Base-by-base conservation (phyloP, 2,888 invertebrate genomes). In the Gymnosoma rotundatum region DNA sequence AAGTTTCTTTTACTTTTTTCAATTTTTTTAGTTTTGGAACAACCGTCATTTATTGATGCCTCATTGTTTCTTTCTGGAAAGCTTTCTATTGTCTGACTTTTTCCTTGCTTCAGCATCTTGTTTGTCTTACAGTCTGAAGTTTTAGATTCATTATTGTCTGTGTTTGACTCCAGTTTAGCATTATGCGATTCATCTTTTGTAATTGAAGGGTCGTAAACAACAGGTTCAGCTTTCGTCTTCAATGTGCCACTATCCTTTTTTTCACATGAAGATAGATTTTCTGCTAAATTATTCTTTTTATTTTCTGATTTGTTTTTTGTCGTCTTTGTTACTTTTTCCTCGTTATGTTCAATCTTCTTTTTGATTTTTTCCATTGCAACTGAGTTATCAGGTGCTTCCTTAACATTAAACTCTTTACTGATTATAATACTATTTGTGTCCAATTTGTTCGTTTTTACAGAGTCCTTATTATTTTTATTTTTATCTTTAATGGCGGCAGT, bases 1-100 rank as follows among this genome's bases (percentile, higher is more conserved):
- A 14, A 20, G 21, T 18, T 18, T 61, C 12, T 63, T 58, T 61
- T 58, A 16, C 10, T 20, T 58, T 63, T 75, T 21, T 60, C 76
- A 14, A 14, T 16, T 21, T 50, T 58, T 87, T 88, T 87, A 0
- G 85, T 85, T 5, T 88, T 86, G 1, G 86, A 87, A 16, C 87
- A 86, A 54, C 78, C 82, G n/a, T 20, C n/a, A 9, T 21, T 32
- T 0, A 56, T 61, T 50, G 36, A 32, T 16, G 38, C 2, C 2
- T 45, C 45, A 42, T 20, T 45, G 9, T 2, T 16, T 14, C 10
- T 56, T 1, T 56, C 74, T 50, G 88, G 87, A 14, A 69, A 10
- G 54, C 32, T 67, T 64, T 78, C 20, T 69, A 66, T 52, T 64
- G 60, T 61, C 20, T 42, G 16, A 45, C 0, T 38, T 54, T 0